phyloP scores from a whole-genome alignment of 2,797 vertebrate species.

The Liparis tanakae region DNA sequence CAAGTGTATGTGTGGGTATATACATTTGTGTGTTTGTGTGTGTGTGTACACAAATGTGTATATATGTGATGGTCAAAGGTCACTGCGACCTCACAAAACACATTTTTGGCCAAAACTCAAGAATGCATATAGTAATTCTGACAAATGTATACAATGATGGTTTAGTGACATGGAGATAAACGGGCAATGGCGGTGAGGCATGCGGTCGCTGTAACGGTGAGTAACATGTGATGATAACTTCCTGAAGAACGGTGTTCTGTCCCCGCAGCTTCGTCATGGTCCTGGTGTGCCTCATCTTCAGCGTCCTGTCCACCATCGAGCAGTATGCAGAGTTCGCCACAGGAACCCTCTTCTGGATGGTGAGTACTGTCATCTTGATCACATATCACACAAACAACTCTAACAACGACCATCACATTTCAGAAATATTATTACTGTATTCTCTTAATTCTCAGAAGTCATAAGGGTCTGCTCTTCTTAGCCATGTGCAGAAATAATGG shows the following conservation, averaged over 20 bases:
- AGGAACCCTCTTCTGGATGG: slow-evolving; percentile 93
- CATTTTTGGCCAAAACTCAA: not conserved
- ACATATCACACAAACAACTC: not conserved
- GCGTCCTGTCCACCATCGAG: slow-evolving; percentile 91
- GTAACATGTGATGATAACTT: slow-evolving; percentile 12
- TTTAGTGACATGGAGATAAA: not conserved
- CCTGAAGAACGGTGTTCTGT: slow-evolving; percentile 20
- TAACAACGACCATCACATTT: not conserved
- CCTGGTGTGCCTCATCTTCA: slow-evolving; percentile 93
- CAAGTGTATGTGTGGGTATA: no score
- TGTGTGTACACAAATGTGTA: no score
- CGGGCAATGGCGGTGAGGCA: not conserved
- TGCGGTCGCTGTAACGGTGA: not conserved
- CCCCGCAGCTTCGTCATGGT: slow-evolving; percentile 88
- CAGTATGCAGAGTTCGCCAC: slow-evolving; percentile 90
- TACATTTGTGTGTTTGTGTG: no score
- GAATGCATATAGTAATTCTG: not conserved
- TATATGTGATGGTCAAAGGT: no score
- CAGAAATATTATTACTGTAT: not conserved
- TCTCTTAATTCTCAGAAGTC: not conserved
- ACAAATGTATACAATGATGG: not conserved
- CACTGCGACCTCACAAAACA: no score
- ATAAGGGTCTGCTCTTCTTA: not conserved
- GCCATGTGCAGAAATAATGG: not conserved
- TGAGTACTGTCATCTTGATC: slow-evolving; percentile 70